A percentile compares a stretch with the other conserved stretches of the same genome.
phyloP scores from a whole-genome alignment of 2,113 vertebrate genomes.

The Trematomus loennbergii region DNA sequence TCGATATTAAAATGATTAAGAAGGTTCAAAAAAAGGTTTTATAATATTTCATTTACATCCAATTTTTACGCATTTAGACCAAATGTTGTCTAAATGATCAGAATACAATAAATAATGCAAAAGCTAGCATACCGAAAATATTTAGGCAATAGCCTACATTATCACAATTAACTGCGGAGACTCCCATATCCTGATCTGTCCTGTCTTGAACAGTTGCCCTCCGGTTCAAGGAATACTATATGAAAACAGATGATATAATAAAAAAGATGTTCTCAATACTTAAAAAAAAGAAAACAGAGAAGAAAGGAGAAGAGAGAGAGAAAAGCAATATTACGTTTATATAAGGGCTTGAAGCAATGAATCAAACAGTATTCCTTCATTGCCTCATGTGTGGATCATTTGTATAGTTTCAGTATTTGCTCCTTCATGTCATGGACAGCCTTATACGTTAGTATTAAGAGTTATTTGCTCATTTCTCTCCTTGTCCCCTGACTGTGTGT shows the following conservation, averaged over 20 bases:
- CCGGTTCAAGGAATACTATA: not conserved
- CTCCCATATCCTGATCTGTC: not conserved
- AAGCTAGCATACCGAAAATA: not conserved
- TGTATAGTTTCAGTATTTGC: not conserved
- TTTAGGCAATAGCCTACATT: not conserved
- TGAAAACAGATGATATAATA: not conserved
- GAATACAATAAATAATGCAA: no score
- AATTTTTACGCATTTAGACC: no score
- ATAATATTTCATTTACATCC: no score
- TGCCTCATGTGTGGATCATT: constrained; percentile 2
- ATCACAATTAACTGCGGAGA: not conserved
- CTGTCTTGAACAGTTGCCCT: not conserved
- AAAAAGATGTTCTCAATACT: not conserved
- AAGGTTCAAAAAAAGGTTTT: no score
- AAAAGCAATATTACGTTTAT: not conserved
- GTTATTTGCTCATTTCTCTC: constrained; percentile 78
- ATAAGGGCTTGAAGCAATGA: not conserved
- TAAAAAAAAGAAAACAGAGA: not conserved
- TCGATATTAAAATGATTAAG: not conserved
- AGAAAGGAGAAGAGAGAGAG: no score
- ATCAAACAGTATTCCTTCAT: no score
- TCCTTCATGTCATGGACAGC: not conserved
- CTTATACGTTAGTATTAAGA: not conserved
- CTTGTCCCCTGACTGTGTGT: no score
- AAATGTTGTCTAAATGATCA: no score